These are phyloP conservation scores for Plestiodon gilberti DNA, from an alignment of 2,113 vertebrate genomes.

Conservation along the genomic window DNA sequence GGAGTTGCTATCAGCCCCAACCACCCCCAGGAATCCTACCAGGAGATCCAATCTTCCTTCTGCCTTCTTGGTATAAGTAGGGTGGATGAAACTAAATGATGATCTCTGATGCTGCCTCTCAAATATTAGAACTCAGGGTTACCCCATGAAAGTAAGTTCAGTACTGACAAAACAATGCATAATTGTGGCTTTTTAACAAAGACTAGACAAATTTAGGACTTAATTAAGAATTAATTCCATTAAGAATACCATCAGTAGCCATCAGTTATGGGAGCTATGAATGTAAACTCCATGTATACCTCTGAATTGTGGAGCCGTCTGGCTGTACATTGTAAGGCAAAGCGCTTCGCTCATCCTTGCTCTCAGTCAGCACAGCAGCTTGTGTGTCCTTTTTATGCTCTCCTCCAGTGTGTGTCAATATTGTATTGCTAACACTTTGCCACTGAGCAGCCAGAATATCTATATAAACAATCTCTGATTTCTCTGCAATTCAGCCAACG, in stretches of 20 bases:
- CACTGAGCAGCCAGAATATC: background rate
- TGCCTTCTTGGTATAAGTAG: background rate
- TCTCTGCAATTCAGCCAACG: too few relatives aligned
- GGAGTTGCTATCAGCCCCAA: too few relatives aligned
- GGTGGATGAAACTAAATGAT: background rate
- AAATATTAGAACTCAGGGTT: background rate
- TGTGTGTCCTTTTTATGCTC: background rate
- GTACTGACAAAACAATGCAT: background rate
- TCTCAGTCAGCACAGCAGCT: background rate
- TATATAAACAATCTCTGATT: background rate
- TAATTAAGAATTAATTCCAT: too few relatives aligned
- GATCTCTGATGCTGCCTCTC: background rate
- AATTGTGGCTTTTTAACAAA: background rate
- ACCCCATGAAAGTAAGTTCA: background rate
- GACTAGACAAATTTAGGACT: background rate
- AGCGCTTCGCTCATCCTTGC: too few relatives aligned
- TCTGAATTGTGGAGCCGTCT: background rate
- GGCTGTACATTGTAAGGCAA: background rate
- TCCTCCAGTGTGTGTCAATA: background rate
- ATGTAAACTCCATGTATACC: background rate
- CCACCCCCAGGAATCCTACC: too few relatives aligned
- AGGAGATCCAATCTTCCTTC: too few relatives aligned
- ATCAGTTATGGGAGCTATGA: too few relatives aligned
- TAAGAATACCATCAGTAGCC: background rate
- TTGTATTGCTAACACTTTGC: background rate